These are phyloP conservation scores for Bungarus multicinctus DNA, from an alignment of 2,113 vertebrate species.

Conservation along the genomic window DNA sequence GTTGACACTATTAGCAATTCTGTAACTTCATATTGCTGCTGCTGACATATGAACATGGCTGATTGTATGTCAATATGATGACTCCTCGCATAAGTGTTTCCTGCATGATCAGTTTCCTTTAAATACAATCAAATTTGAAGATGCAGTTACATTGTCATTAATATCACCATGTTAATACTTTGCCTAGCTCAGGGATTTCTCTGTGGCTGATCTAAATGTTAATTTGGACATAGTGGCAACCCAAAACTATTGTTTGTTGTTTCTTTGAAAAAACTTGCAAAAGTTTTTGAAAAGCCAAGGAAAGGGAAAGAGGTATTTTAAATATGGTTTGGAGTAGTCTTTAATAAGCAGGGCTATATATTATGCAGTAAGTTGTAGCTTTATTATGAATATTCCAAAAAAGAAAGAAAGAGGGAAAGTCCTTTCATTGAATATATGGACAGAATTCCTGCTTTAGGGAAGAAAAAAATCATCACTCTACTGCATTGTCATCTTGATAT, in stretches of 20 bases:
- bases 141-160: background rate
- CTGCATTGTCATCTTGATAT: background rate
- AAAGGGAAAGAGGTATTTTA: background rate
- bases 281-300: background rate
- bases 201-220: background rate
- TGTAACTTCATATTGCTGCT: background rate
- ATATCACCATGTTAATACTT: background rate
- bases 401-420: background rate
- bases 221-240: background rate
- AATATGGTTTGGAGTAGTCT: background rate
- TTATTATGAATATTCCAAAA: background rate
- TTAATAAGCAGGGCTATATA: background rate
- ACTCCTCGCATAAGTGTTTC: background rate
- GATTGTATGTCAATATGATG: background rate
- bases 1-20: background rate
- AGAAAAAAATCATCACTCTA: background rate
- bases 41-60: background rate
- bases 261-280: background rate
- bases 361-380: background rate
- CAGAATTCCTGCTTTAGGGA: background rate
- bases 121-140: background rate
- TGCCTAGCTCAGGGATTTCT: too few relatives aligned
- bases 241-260: background rate
- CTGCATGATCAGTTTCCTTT: background rate
- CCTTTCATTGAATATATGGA: background rate